These are phyloP conservation scores for Cydia splendana DNA, from an alignment of 1,140 invertebrate species.

Conservation along the genomic window DNA sequence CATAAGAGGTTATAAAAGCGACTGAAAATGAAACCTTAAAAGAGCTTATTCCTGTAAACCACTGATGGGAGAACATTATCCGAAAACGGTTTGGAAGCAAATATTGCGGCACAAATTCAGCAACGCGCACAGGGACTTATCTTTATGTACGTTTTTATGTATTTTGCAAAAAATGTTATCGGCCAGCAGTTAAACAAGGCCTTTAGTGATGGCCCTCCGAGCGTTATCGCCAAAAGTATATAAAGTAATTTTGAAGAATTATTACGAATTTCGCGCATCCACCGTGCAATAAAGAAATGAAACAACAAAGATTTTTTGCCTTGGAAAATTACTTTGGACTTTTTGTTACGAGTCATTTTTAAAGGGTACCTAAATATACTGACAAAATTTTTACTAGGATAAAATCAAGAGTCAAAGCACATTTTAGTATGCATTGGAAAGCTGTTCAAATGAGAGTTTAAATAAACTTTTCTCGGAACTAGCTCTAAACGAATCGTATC, in stretches of 20 bases:
- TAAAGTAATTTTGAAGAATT: constrained; percentile 69
- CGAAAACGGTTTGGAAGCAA: constrained; percentile 61
- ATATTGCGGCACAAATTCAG: constrained; percentile 60
- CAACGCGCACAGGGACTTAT: constrained; percentile 58
- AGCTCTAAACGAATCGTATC: constrained; percentile 62
- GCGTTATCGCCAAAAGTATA: constrained; percentile 59
- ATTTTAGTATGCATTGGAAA: constrained; percentile 7
- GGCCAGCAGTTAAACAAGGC: constrained; percentile 55
- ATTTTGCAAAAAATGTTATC: constrained; percentile 67
- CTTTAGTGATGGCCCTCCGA: constrained; percentile 55
- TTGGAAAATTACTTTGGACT: constrained; percentile 5
- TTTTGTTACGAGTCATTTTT: background rate
- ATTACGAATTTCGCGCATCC: constrained; percentile 47
- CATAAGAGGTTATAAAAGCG: constrained; percentile 37
- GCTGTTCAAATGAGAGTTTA: constrained; percentile 43
- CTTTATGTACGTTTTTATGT: constrained; percentile 73
- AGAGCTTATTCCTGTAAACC: constrained; percentile 60
- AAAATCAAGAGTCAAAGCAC: background rate
- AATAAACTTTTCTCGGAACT: constrained; percentile 43
- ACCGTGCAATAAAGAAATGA: constrained; percentile 52
- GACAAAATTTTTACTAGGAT: background rate
- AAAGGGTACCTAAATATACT: background rate
- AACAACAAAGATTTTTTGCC: constrained; percentile 54
- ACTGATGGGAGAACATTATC: constrained; percentile 67
- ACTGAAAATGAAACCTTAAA: constrained; percentile 56